A percentile compares a stretch with the other conserved stretches of the same genome.
phyloP scores from a whole-genome alignment of 2,797 vertebrate genomes.

The Chaetodon trifasciatus region DNA sequence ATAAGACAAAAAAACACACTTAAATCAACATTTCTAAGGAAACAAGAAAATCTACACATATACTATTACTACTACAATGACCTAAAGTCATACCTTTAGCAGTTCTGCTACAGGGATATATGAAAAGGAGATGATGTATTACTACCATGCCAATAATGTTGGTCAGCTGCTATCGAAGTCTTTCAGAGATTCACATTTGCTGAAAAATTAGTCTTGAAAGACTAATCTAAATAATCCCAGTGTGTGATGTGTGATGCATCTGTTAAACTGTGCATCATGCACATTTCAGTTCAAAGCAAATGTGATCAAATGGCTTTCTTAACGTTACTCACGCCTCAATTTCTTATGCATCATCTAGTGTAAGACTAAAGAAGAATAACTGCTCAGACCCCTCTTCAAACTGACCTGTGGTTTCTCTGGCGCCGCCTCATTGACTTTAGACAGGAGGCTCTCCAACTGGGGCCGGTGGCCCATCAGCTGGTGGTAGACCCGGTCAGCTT shows the following conservation, averaged over 20 bases:
- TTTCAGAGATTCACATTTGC: background rate
- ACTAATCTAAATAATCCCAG: background rate
- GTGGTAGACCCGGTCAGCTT: constrained; percentile 98
- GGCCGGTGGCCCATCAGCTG: constrained; percentile 99
- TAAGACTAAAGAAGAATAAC: background rate
- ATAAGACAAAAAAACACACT: background rate
- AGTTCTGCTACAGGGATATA: background rate
- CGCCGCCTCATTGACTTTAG: constrained; percentile 98
- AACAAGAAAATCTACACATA: background rate
- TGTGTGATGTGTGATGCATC: background rate
- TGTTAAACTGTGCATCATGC: background rate
- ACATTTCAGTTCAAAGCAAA: background rate
- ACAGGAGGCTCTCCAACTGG: constrained; percentile 95
- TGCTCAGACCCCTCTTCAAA: background rate
- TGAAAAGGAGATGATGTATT: background rate
- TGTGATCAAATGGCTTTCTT: background rate
- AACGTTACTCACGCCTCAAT: background rate
- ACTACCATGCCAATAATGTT: background rate
- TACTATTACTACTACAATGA: background rate
- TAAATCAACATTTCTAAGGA: background rate
- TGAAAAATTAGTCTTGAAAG: background rate
- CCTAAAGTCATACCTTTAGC: background rate
- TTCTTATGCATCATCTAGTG: background rate
- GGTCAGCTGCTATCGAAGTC: background rate
- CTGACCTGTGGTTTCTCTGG: constrained; percentile 97